Evolutionary conservation across 1,140 invertebrate genomes (phyloP).

Genomic region (Drosophila bipectinata): DNA sequence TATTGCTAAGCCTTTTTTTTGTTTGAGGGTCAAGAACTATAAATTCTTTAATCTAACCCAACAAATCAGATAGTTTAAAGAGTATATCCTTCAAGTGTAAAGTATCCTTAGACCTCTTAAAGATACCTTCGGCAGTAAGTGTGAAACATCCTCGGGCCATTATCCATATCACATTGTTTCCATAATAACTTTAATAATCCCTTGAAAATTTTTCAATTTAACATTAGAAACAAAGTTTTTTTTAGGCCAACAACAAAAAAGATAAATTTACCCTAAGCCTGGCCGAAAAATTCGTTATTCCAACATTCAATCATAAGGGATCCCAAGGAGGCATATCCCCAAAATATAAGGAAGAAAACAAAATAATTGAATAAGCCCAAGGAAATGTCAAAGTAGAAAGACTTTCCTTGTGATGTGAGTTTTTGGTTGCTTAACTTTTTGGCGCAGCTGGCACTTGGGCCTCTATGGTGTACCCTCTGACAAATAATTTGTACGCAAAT

Average conservation of each 20-base stretch:
- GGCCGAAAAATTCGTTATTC: slow-evolving; percentile 31
- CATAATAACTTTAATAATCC: slow-evolving; percentile 49
- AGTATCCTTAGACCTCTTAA: too few species aligned
- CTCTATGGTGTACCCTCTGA: slow-evolving; percentile 27
- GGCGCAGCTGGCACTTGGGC: slow-evolving; percentile 53
- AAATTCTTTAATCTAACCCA: not conserved
- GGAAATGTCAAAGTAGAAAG: slow-evolving; percentile 57
- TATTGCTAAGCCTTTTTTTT: slow-evolving; percentile 43
- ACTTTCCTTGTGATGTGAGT: slow-evolving; percentile 56
- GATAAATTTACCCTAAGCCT: slow-evolving; percentile 37
- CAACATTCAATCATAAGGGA: slow-evolving; percentile 51
- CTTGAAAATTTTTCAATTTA: slow-evolving; percentile 51
- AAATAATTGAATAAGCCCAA: slow-evolving; percentile 55
- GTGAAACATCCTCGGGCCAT: slow-evolving; percentile 2
- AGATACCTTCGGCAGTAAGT: not conserved
- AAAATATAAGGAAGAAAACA: slow-evolving; percentile 40
- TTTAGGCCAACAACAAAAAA: slow-evolving; percentile 17
- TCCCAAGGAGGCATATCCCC: slow-evolving; percentile 33
- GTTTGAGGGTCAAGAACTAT: slow-evolving; percentile 11
- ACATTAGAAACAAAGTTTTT: slow-evolving; percentile 44
- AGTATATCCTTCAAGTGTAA: too few species aligned
- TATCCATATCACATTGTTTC: slow-evolving; percentile 28
- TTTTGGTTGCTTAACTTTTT: slow-evolving; percentile 57
- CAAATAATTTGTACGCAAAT: slow-evolving; percentile 79
- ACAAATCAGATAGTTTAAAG: not conserved